Evolutionary conservation across 2,113 vertebrate genomes (phyloP), one percentile per base, ranked within the genome.

Genomic region (Dromaius novaehollandiae): DNA sequence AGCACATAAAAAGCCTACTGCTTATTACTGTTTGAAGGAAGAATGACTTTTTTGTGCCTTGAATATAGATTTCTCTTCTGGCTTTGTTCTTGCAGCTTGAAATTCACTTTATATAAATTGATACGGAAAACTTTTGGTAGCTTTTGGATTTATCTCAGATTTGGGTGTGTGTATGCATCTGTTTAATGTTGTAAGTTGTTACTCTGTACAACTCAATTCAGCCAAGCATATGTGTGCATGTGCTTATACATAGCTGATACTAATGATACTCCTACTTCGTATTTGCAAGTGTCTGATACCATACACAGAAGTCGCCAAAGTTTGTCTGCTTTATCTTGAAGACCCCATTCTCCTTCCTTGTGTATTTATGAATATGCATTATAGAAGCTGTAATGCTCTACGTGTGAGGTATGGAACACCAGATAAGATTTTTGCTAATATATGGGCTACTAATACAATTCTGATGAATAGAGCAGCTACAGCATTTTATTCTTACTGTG

Each of bases 361-460:
- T 60, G 53, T 3, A 25, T 93, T 77, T 65, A 56, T 87, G 25
- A 64, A n/a, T 15, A 15, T 20, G 12, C 40, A 6, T 50, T 55
- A 7, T 2, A 58, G 28, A 32, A 58, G 30, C 14, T 34, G 56
- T 32, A n/a, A 53, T 4, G 2, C 19, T 46, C 0, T 26, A 13
- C 3, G 0, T 48, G 21, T 75, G 55, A 82, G 7, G 5, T 36
- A 19, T 28, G 13, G 28, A 81, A 20, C 13, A 11, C 19, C 56
- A 9, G 6, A 38, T 63, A 64, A 69, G 42, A 7, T 48, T 82
- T 89, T 78, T 48, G n/a, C 12, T 73, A 53, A 16, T 28, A 28
- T 36, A 73, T 38, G 36, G 53, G 36, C n/a, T 64, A 64, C 24
- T 73, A 30, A 53, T 30, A 28, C 24, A 73, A 30, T 19, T 18